Evolutionary conservation across 2,113 vertebrate genomes (phyloP), one percentile per base, ranked within the genome.

Genomic region (Periophthalmodon schlosseri): DNA sequence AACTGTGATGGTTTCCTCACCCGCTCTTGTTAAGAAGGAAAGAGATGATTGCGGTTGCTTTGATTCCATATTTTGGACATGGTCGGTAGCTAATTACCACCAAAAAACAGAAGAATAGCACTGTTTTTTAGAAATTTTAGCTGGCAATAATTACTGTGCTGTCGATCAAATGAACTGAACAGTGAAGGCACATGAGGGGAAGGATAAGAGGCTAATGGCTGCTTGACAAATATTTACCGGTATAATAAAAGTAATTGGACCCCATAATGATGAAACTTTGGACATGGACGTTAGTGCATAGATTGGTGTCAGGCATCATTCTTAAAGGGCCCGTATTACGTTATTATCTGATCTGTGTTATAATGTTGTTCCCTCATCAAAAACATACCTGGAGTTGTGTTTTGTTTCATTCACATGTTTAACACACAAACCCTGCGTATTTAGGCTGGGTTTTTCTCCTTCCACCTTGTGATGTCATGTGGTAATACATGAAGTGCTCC

Each of bases 1-100:
- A 80, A 72, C 85, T 73, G 68, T 75, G 79, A 85, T 87, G 84
- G 84, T 86, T 91, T 89, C 85, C 84, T 86, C 81, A 80, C 80
- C 75, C 74, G 23, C 50, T 77, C 77, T 83, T 67, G 80, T 78
- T 86, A 86, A 81, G 75, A 79, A 72, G 81, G 69, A 71, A 66
- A 75, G 49, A 80, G 81, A 83, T 85, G 79, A 84, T 84, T 87
- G 78, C 63, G 84, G 87, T 79, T 81, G 77, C 80, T 86, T 84
- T 85, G 82, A 88, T 85, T 89, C 68, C n/a, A 68, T 68, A 76
- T 69, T 73, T 76, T 73, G 72, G 83, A 86, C 69, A 58, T 28
- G 16, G 79, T 75, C 76, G 77, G 78, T 77, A 75, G 80, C 80
- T 82, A 79, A 88, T 87, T 86, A 83, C 74, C 21, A 80, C 79